Percentiles rank a stretch among this genome's conserved stretches.
Conservation (phyloP, 2,888 invertebrate genomes). For the Unio pictorum region DNA sequence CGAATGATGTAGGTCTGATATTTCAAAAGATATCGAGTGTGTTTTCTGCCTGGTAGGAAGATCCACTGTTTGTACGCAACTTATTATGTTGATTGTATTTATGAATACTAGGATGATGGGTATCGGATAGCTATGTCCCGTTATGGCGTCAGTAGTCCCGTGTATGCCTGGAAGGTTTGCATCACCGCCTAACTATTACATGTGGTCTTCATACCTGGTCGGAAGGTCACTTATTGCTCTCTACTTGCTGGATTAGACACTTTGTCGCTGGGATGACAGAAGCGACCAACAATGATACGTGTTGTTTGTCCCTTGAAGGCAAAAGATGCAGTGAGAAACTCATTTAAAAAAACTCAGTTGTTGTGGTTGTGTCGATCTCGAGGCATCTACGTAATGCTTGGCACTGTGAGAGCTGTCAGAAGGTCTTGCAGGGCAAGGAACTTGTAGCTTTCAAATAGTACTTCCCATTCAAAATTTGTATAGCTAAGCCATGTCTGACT, state of each 20-base stretch:
- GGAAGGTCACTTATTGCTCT: not conserved
- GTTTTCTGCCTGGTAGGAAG: slow-evolving; percentile 15
- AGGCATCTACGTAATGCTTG: slow-evolving; percentile 13
- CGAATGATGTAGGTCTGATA: slow-evolving; percentile 9
- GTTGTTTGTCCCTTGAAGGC: slow-evolving; percentile 6
- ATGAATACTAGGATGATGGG: slow-evolving; percentile 15
- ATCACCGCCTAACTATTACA: slow-evolving; percentile 12
- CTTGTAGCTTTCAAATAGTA: slow-evolving; percentile 6
- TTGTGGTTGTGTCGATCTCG: slow-evolving; percentile 4
- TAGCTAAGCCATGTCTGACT: slow-evolving; percentile 3
- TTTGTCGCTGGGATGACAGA: slow-evolving; percentile 17
- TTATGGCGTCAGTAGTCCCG: slow-evolving; percentile 9
- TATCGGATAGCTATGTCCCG: slow-evolving; percentile 1
- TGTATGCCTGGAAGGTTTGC: slow-evolving; percentile 16
- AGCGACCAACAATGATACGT: slow-evolving; percentile 15
- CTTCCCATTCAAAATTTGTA: slow-evolving; percentile 4
- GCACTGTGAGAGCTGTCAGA: slow-evolving; percentile 4
- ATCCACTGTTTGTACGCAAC: slow-evolving; percentile 14
- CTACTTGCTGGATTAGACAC: slow-evolving; percentile 5
- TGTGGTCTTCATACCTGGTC: slow-evolving; percentile 2
- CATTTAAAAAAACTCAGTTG: slow-evolving; percentile 5
- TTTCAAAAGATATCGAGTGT: slow-evolving; percentile 12
- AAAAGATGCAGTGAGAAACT: slow-evolving; percentile 16
- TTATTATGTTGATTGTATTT: slow-evolving; percentile 6
- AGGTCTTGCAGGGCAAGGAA: slow-evolving; percentile 6